A percentile compares a stretch with the other conserved stretches of the same genome.
These are phyloP conservation scores for Anhinga anhinga DNA, from an alignment of 2,113 vertebrate genomes.

Conservation along the genomic window DNA sequence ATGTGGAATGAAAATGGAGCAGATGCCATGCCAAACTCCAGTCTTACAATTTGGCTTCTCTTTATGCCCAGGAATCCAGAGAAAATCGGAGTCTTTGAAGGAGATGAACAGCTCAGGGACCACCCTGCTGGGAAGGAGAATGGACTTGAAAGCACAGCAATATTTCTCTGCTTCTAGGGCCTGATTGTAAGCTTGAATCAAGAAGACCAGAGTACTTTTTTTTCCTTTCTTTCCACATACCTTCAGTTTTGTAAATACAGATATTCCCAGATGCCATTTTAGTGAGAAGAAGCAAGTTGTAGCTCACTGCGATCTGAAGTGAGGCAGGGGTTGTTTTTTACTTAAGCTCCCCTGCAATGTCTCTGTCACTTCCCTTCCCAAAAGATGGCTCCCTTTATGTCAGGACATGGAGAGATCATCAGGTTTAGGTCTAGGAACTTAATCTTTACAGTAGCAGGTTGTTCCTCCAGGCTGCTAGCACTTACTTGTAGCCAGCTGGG, in stretches of 20 bases:
- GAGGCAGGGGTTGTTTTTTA: not conserved
- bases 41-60: not conserved
- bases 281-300: not conserved
- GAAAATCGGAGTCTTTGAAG: not conserved
- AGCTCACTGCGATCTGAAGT: not conserved
- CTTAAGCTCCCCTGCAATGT: not conserved
- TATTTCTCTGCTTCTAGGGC: not conserved
- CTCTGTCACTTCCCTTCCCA: not conserved
- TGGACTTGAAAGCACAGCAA: not conserved
- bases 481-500: not conserved
- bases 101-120: not conserved
- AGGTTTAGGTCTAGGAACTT: not conserved
- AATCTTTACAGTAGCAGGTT: not conserved
- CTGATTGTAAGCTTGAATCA: not conserved
- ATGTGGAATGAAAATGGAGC: not conserved
- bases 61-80: not conserved
- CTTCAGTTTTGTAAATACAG: not conserved
- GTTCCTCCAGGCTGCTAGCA: not conserved
- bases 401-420: fast-evolving
- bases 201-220: not conserved
- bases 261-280: not conserved
- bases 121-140: not conserved
- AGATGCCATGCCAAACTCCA: not conserved
- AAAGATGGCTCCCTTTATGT: not conserved
- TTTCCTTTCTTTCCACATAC: not conserved